Percentiles rank a stretch among this genome's conserved stretches.
Conservation (phyloP, 1,140 invertebrate species). For the Heliconius congener region DNA sequence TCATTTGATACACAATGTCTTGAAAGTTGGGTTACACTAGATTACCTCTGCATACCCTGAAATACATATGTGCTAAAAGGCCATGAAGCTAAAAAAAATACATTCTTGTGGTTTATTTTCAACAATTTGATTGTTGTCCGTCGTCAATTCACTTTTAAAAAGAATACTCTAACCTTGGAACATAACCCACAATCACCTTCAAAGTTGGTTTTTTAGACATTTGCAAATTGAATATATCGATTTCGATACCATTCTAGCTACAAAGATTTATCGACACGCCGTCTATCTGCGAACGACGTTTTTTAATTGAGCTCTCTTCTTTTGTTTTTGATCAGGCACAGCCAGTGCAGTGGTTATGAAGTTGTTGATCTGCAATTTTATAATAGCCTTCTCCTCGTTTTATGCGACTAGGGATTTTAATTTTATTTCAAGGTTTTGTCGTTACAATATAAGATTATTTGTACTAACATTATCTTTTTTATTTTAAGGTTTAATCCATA, state of each 20-base stretch:
- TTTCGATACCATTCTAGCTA: slow-evolving; percentile 20
- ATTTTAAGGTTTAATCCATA: too few species aligned
- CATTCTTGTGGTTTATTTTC: too few species aligned
- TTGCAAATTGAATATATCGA: slow-evolving; percentile 25
- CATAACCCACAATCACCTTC: too few species aligned
- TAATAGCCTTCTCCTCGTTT: neutral
- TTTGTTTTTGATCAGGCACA: slow-evolving; percentile 26
- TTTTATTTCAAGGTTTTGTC: neutral
- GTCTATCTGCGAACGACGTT: slow-evolving; percentile 34
- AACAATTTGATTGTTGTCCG: too few species aligned
- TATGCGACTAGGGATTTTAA: neutral
- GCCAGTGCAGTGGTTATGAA: neutral
- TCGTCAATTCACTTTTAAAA: too few species aligned
- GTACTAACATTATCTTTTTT: neutral
- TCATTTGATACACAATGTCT: too few species aligned
- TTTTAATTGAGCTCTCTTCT: slow-evolving; percentile 34
- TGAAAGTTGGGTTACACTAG: too few species aligned
- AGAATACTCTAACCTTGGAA: too few species aligned
- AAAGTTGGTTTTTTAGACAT: slow-evolving; percentile 2
- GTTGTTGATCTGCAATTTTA: neutral
- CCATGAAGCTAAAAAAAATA: too few species aligned
- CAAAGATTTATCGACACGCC: slow-evolving; percentile 32
- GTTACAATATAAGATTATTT: neutral
- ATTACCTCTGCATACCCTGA: too few species aligned
- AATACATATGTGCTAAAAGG: too few species aligned